Base-by-base conservation (phyloP, 2,888 invertebrate genomes). In the Stramonita haemastoma region DNA sequence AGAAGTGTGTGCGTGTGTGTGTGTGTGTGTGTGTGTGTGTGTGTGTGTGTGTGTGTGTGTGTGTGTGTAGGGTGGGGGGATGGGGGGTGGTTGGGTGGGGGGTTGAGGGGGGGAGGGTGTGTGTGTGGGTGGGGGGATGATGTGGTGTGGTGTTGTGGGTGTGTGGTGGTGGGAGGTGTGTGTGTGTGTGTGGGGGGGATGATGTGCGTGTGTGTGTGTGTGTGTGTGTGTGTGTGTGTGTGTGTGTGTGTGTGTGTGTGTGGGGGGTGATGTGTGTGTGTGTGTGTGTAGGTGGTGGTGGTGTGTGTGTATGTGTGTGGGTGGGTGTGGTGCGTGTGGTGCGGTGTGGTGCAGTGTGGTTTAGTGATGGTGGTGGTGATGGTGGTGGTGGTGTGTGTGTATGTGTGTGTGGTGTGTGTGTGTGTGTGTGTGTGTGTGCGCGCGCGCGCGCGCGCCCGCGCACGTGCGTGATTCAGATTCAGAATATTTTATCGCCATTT, bases 321-420 rank as follows among this genome's bases (percentile, higher is more conserved):
- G n/a, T n/a, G n/a, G n/a, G n/a, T n/a, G n/a, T n/a, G n/a, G n/a
- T n/a, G n/a, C n/a, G n/a, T n/a, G n/a, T n/a, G n/a, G n/a, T n/a
- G n/a, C n/a, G n/a, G 77, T 60, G 60, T 60, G 13, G 60, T 60
- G 60, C 19, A 11, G 60, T 60, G 60, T 60, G 13, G 60, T 60
- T 60, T 60, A 11, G 60, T 60, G 81, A 8, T 81, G 81, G 26
- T n/a, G n/a, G n/a, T n/a, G n/a, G n/a, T n/a, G n/a, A n/a, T n/a
- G n/a, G 81, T 81, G 32, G 83, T 83, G 83, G 6, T 26, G 13
- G 29, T 46, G 8, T 83, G 83, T 83, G 83, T 83, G 83, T 46
- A 34, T 84, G 46, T 56, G 56, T 83, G 56, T 56, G 84, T 56
- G 26, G 22, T 26, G 46, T 46, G 46, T 2, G 4, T 26, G 84